phyloP scores from a whole-genome alignment of 2,113 vertebrate species.

The Oreocharis arfaki region DNA sequence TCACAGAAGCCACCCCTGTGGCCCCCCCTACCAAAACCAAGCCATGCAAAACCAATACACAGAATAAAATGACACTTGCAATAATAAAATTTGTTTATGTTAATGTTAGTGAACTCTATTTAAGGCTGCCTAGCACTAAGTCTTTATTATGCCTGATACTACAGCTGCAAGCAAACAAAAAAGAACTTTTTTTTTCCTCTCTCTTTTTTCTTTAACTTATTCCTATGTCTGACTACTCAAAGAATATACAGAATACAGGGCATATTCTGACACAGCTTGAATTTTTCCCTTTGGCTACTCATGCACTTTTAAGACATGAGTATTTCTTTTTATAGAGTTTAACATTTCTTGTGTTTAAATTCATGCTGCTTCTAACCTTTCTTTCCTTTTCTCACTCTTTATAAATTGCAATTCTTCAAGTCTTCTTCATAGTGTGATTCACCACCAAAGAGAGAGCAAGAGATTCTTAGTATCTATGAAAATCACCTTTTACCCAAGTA shows the following conservation, averaged over 20 bases:
- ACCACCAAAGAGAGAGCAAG: background rate
- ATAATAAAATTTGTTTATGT: background rate
- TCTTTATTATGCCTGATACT: background rate
- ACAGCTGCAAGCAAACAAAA: background rate
- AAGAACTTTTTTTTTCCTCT: background rate
- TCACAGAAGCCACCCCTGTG: background rate
- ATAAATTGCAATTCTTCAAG: background rate
- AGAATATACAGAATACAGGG: background rate
- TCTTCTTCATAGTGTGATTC: background rate
- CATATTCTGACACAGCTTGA: background rate
- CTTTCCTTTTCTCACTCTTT: background rate
- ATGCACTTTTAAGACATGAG: background rate
- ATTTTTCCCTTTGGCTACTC: background rate
- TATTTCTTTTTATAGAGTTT: background rate
- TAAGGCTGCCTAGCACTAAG: background rate
- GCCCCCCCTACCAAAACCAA: background rate
- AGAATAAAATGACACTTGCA: background rate
- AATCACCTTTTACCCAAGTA: background rate
- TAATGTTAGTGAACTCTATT: background rate
- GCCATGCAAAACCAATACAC: background rate
- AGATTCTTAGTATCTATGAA: background rate
- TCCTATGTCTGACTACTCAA: background rate
- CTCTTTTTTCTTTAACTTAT: background rate
- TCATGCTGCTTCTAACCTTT: background rate
- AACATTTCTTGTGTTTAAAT: background rate